These are phyloP conservation scores for Elanoides forficatus DNA, from an alignment of 2,113 vertebrate species.

Conservation along the genomic window DNA sequence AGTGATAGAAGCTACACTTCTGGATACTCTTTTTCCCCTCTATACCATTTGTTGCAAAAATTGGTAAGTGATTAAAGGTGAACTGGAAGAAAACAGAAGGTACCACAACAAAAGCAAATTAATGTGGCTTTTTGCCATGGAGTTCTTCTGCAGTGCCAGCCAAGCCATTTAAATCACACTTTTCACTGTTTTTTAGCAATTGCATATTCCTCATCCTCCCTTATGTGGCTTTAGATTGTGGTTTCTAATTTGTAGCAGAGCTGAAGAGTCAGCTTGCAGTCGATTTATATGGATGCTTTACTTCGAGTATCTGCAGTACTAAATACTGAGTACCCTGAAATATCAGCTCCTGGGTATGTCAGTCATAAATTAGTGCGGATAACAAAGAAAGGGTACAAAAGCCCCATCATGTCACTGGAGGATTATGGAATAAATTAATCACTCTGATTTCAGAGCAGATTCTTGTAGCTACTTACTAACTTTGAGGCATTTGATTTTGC, in stretches of 20 bases:
- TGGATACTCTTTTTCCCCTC: neutral
- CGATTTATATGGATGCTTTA: neutral
- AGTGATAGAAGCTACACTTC: neutral
- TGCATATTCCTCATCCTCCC: neutral
- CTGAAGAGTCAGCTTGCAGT: neutral
- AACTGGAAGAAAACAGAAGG: neutral
- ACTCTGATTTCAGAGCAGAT: neutral
- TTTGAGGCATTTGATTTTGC: neutral
- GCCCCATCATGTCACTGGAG: neutral
- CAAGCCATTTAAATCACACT: neutral
- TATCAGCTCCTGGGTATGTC: neutral
- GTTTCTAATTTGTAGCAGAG: neutral
- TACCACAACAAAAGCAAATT: neutral
- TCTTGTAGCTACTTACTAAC: neutral
- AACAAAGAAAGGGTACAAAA: neutral
- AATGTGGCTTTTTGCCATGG: neutral
- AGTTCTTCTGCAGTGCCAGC: neutral
- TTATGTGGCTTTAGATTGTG: neutral
- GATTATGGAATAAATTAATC: neutral
- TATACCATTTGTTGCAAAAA: neutral
- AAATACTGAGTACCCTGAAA: neutral
- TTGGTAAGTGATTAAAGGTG: neutral
- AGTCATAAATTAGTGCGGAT: neutral
- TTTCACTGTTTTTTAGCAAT: neutral
- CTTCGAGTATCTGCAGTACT: neutral